These are phyloP conservation scores for Diadema setosum DNA, from an alignment of 35 echinoderm and acorn worm species.

Conservation along the genomic window DNA sequence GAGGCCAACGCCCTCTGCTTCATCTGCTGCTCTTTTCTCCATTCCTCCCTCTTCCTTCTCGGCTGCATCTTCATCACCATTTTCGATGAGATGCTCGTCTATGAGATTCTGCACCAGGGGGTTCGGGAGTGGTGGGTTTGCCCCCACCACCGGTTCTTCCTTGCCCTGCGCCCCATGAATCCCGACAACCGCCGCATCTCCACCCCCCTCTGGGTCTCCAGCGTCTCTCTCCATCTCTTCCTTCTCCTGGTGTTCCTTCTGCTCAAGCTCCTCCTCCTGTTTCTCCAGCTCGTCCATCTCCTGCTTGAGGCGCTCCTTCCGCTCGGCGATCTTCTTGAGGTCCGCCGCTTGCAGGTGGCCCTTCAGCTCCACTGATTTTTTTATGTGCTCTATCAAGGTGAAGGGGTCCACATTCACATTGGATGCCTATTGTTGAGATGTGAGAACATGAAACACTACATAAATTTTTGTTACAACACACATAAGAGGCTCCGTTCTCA, in stretches of 20 bases:
- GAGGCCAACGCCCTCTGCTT: background rate
- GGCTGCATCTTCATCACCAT: background rate
- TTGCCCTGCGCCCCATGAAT: too few species aligned
- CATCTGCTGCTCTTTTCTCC: background rate
- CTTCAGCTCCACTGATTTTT: constrained; percentile 9
- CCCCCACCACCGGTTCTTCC: too few species aligned
- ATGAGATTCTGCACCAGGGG: background rate
- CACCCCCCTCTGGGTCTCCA: background rate
- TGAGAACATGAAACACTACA: background rate
- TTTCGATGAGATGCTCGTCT: background rate
- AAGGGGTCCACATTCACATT: constrained; percentile 92
- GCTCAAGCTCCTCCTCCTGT: constrained; percentile 18
- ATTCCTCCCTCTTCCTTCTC: background rate
- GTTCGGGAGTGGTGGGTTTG: too few species aligned
- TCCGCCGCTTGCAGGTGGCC: background rate
- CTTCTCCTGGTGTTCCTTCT: constrained; percentile 13
- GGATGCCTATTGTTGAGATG: constrained; percentile 46
- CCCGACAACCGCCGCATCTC: too few species aligned
- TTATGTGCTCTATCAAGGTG: constrained; percentile 27
- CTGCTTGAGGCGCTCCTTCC: constrained; percentile 41
- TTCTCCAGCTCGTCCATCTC: constrained; percentile 55
- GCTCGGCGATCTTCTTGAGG: constrained; percentile 9
- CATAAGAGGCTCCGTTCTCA: too few species aligned
- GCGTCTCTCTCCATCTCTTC: background rate
- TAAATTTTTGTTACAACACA: too few species aligned